Evolutionary conservation across 2,797 vertebrate species (phyloP).

Genomic region (Pempheris klunzingeri): DNA sequence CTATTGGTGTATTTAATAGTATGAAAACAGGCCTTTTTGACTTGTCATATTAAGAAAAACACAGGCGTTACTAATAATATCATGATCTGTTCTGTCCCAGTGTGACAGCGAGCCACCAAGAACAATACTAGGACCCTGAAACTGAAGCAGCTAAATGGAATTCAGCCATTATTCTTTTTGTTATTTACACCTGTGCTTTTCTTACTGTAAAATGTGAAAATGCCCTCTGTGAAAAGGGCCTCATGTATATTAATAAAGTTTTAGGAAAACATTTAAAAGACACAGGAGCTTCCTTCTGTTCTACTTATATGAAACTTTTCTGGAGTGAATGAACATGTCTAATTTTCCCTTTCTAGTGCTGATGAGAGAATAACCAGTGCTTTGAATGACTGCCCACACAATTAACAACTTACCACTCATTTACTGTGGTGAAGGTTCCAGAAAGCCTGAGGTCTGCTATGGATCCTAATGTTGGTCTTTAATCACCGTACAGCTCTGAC

Average conservation of each 20-base stretch:
- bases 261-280: slow-evolving; percentile 33
- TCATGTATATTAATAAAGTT: slow-evolving; percentile 4
- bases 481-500: slow-evolving; percentile 76
- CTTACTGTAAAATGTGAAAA: neutral
- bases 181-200: neutral
- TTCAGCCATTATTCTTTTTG: neutral
- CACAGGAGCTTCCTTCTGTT: slow-evolving; percentile 5
- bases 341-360: slow-evolving; percentile 62
- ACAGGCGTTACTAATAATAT: neutral
- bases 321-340: slow-evolving; percentile 44
- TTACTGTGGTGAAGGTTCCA: slow-evolving; percentile 74
- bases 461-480: slow-evolving; percentile 82
- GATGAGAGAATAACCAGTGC: slow-evolving; percentile 68
- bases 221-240: neutral
- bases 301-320: slow-evolving; percentile 56
- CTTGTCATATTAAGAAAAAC: neutral
- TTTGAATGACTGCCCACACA: slow-evolving; percentile 80
- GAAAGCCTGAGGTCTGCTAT: slow-evolving; percentile 80
- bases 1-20: neutral
- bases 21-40: neutral
- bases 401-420: slow-evolving; percentile 79
- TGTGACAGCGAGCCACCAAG: neutral
- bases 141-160: neutral
- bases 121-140: neutral
- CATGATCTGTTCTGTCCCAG: neutral